Percentiles rank a stretch among this genome's conserved stretches.
These are phyloP conservation scores for Microctonus aethiopoides DNA, from an alignment of 2,888 invertebrate species.

Conservation along the genomic window DNA sequence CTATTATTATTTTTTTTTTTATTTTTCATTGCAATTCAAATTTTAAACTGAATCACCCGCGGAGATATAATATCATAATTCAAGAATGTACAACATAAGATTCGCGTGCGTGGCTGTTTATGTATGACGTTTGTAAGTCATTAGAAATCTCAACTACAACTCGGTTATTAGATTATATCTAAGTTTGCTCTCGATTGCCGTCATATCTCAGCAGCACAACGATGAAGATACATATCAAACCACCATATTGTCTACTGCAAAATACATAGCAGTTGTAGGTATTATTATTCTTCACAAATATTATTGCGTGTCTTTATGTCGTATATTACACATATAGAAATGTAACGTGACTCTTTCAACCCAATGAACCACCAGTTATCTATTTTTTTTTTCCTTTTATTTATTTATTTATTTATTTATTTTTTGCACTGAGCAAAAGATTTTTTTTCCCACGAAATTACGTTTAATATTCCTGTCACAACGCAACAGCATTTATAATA, in stretches of 20 bases:
- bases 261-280: background rate
- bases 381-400: background rate
- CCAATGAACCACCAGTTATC: background rate
- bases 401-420: background rate
- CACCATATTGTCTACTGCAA: background rate
- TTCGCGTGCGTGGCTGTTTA: slow-evolving; percentile 25
- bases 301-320: background rate
- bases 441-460: slow-evolving; percentile 42
- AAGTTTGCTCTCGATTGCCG: background rate
- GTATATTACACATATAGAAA: background rate
- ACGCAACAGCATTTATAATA: slow-evolving; percentile 25
- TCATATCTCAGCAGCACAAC: background rate
- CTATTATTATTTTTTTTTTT: background rate
- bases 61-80: background rate
- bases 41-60: background rate
- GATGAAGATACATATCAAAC: background rate
- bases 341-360: background rate
- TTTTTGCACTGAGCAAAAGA: background rate
- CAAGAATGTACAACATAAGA: background rate
- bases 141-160: background rate
- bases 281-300: background rate
- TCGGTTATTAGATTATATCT: background rate
- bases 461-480: slow-evolving; percentile 38
- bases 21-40: background rate
- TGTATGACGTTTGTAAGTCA: background rate